A percentile compares a stretch with the other conserved stretches of the same genome.
Evolutionary conservation across 2,113 vertebrate genomes (phyloP).

Genomic region (Percina caprodes): DNA sequence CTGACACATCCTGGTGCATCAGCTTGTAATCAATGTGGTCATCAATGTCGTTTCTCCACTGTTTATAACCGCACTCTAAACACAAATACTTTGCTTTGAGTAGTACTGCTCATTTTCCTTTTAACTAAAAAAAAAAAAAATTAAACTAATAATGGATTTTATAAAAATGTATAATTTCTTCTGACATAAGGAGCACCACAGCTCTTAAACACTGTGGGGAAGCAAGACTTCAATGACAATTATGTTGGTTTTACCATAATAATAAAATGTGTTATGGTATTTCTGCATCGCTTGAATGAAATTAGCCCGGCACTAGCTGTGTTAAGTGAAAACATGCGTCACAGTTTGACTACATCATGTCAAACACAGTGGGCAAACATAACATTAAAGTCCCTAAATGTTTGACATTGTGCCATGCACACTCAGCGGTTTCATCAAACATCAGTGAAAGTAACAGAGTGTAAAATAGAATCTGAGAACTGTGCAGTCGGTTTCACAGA

Average conservation of each 20-base stretch:
- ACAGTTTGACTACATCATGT: constrained; percentile 11
- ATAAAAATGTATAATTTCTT: background rate
- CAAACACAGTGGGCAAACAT: constrained; percentile 15
- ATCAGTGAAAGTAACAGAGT: background rate
- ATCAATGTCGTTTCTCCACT: too few relatives aligned
- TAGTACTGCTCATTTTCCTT: background rate
- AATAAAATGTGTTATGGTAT: background rate
- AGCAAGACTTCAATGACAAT: background rate
- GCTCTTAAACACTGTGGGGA: background rate
- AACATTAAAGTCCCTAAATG: constrained; percentile 16
- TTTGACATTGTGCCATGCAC: constrained; percentile 4
- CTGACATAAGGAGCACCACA: background rate
- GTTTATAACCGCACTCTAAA: background rate
- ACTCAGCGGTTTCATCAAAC: constrained; percentile 8
- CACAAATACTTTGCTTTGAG: background rate
- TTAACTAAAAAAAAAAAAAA: too few relatives aligned
- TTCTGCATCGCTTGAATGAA: background rate
- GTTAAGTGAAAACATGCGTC: background rate
- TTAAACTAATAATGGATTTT: too few relatives aligned
- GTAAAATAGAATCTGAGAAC: constrained; percentile 1
- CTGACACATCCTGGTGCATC: background rate
- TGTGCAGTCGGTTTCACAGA: background rate
- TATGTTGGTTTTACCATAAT: background rate
- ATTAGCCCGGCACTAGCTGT: background rate
- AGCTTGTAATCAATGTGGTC: too few relatives aligned